Conservation (phyloP, 2,888 invertebrate species). For the Baronia brevicornis region DNA sequence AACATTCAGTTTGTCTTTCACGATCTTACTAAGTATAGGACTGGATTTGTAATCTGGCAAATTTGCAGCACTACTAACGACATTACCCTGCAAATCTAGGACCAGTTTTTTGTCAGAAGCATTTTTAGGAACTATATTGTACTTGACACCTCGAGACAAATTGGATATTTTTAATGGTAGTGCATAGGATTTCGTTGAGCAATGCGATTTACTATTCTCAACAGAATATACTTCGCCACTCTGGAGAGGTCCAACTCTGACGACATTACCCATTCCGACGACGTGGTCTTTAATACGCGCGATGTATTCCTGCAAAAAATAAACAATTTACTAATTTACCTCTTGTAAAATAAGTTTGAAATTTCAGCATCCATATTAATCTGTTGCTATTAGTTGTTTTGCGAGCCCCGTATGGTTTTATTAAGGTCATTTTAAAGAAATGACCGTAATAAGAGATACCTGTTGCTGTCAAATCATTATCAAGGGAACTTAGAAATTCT, state of each 20-base stretch:
- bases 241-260: conserved; percentile 73
- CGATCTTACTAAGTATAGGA: conserved; percentile 59
- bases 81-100: conserved; percentile 61
- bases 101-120: conserved; percentile 69
- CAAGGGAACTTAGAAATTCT: too few species aligned
- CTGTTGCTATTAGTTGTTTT: too few species aligned
- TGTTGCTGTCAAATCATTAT: too few species aligned
- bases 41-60: conserved; percentile 66
- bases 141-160: conserved; percentile 62
- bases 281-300: conserved; percentile 80
- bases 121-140: conserved; percentile 67
- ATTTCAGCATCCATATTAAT: too few species aligned
- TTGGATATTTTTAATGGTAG: conserved; percentile 67
- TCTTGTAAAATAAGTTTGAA: conserved; percentile 4
- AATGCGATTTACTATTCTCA: conserved; percentile 57
- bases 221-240: conserved; percentile 63
- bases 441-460: too few species aligned
- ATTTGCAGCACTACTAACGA: conserved; percentile 68
- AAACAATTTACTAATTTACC: conserved; percentile 3
- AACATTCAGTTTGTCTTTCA: conserved; percentile 68
- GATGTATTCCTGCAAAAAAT: conserved; percentile 59
- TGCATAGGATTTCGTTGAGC: conserved; percentile 61
- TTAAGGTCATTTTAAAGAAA: too few species aligned
- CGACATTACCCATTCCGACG: conserved; percentile 83
- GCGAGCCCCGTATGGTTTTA: too few species aligned